A percentile compares a stretch with the other conserved stretches of the same genome.
phyloP scores from a whole-genome alignment of 30 jellyfish, hydroid and myxozoan species.

The Hydractinia echinata region DNA sequence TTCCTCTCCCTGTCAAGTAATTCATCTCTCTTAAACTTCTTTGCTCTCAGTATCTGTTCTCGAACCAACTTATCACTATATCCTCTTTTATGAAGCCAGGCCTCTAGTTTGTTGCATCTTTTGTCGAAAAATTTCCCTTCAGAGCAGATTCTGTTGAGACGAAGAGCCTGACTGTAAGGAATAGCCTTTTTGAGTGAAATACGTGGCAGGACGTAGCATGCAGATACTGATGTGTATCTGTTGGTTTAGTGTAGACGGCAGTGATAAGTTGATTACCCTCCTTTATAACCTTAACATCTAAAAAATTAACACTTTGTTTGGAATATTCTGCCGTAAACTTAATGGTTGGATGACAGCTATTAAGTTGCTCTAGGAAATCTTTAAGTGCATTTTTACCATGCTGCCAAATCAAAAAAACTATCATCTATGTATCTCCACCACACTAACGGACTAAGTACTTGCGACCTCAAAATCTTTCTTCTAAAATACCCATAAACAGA shows the following conservation, averaged over 20 bases:
- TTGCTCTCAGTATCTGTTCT: background rate
- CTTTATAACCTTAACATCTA: background rate
- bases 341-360: background rate
- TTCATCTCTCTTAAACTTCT: background rate
- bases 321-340: slow-evolving; percentile 4
- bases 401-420: slow-evolving; percentile 17
- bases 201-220: background rate
- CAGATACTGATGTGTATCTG: background rate
- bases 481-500: slow-evolving; percentile 9
- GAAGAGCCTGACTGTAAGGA: background rate
- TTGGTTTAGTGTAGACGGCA: background rate
- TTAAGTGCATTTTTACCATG: slow-evolving; percentile 3
- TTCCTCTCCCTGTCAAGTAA: too few relatives aligned
- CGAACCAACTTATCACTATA: slow-evolving; percentile 6
- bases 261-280: background rate
- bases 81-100: slow-evolving; percentile 4
- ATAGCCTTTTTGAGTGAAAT: background rate
- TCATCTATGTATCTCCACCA: slow-evolving; percentile 26
- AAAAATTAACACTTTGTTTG: background rate
- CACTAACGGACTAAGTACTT: background rate
- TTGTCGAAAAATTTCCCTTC: background rate
- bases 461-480: background rate
- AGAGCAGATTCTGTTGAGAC: too few relatives aligned
- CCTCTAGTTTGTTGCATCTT: background rate
- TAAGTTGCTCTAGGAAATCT: background rate